Conservation (phyloP, 1,140 invertebrate genomes). For the Trichonephila clavipes region DNA sequence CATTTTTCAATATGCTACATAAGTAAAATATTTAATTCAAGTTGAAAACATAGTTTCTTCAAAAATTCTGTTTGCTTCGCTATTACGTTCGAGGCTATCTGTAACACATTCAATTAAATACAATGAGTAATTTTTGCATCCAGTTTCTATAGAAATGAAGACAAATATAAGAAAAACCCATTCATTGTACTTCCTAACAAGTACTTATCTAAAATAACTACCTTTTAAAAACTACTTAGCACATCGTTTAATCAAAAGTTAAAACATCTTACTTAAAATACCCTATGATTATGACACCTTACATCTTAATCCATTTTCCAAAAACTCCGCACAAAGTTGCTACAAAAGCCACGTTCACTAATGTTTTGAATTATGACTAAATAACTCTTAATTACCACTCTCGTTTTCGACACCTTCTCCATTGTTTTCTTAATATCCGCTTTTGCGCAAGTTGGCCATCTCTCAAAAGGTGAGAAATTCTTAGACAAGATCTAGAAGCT, state of each 20-base stretch:
- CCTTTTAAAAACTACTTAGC: conserved; percentile 16
- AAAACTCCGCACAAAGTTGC: background rate
- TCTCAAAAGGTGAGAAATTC: conserved; percentile 6
- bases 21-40: too few relatives aligned
- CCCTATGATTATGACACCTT: conserved; percentile 25
- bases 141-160: background rate
- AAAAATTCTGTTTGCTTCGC: background rate
- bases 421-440: conserved; percentile 13
- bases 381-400: conserved; percentile 25
- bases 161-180: too few relatives aligned
- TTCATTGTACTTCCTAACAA: too few relatives aligned
- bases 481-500: background rate
- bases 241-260: background rate
- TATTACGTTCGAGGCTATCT: background rate
- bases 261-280: background rate
- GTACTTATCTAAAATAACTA: background rate
- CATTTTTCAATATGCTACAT: too few relatives aligned
- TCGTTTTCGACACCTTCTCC: conserved; percentile 20
- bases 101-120: background rate
- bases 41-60: background rate
- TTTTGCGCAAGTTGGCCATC: background rate
- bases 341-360: background rate
- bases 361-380: conserved; percentile 3
- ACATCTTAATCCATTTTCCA: conserved; percentile 14
- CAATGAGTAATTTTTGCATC: too few relatives aligned